Conservation (phyloP, 2,113 vertebrate species). For the Paramisgurnus dabryanus region DNA sequence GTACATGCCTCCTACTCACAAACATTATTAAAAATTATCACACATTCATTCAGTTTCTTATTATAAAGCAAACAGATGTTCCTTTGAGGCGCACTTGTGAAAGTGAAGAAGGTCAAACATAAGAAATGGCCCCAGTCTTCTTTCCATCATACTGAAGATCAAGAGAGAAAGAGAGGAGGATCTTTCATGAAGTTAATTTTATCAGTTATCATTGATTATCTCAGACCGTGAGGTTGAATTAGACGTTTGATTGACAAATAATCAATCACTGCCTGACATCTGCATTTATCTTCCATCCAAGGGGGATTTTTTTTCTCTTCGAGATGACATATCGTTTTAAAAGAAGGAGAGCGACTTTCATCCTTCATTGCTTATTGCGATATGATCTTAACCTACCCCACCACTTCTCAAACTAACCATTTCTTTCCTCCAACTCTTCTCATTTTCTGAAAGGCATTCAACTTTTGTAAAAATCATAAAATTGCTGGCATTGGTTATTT, state of each 20-base stretch:
- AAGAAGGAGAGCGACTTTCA: conserved; percentile 37
- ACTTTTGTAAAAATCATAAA: no score
- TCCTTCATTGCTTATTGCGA: conserved; percentile 43
- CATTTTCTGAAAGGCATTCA: no score
- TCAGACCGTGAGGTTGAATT: conserved; percentile 42
- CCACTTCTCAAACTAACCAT: not conserved
- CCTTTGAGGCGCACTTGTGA: not conserved
- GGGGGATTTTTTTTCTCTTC: not conserved
- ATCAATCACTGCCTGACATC: conserved; percentile 50
- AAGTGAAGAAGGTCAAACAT: conserved; percentile 13
- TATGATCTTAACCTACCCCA: conserved; percentile 14
- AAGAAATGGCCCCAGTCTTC: not conserved
- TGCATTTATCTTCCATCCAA: conserved; percentile 52
- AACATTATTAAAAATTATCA: not conserved
- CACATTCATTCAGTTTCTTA: not conserved
- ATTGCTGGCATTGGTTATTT: no score
- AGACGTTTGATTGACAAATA: conserved; percentile 52
- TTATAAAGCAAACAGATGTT: not conserved
- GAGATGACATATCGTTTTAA: conserved; percentile 47
- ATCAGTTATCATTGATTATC: conserved; percentile 45
- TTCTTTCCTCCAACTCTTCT: not conserved
- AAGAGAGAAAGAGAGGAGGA: not conserved
- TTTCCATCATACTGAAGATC: conserved; percentile 3
- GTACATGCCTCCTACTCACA: not conserved
- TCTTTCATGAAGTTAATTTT: conserved; percentile 37